Evolutionary conservation across 2,797 vertebrate species (phyloP), one percentile per base, ranked within the genome.

Genomic region (Jordanella pulchra): DNA sequence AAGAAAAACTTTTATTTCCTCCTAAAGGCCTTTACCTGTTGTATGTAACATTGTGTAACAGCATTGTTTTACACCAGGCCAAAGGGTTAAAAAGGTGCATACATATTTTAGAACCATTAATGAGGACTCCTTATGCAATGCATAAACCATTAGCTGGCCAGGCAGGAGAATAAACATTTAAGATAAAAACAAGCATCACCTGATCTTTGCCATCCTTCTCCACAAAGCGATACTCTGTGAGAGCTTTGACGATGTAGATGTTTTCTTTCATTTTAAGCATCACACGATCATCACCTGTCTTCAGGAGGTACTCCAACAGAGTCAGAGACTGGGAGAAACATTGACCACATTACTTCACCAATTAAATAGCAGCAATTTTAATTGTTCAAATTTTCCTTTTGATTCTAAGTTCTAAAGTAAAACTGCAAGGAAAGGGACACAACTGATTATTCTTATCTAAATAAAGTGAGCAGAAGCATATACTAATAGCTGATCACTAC

Each of bases 161-260:
- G 51, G 23, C 69, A 48, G 67, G 70, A 68, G 4, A 27, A 3
- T 55, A 0, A 0, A 45, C n/a, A 53, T 44, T 39, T 53, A 51
- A 66, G 47, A 74, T 15, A 45, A 13, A 56, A 61, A 47, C 11
- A n/a, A 56, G 39, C 0, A 67, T 80, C 84, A 95, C 95, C 93
- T 99, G 97, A 92, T 99, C 98, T 85, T 99, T 99, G 64, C 97
- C 96, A 0, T 99, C 98, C 28, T 98, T 95, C 75, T 99, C 98
- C 0, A 96, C 91, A 79, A 96, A 99, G 84, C 97, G 96, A 76
- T 97, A 99, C 88, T 99, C 97, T 65, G 96, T 96, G 75, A 99
- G 93, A 0, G 96, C 96, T 93, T 99, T 98, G 90, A 99, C 96
- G 60, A 97, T 95, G 82, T 98, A 99, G 87, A 98, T 91, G 86